Conservation (phyloP, 1,140 invertebrate species). For the Helicoverpa zea region DNA sequence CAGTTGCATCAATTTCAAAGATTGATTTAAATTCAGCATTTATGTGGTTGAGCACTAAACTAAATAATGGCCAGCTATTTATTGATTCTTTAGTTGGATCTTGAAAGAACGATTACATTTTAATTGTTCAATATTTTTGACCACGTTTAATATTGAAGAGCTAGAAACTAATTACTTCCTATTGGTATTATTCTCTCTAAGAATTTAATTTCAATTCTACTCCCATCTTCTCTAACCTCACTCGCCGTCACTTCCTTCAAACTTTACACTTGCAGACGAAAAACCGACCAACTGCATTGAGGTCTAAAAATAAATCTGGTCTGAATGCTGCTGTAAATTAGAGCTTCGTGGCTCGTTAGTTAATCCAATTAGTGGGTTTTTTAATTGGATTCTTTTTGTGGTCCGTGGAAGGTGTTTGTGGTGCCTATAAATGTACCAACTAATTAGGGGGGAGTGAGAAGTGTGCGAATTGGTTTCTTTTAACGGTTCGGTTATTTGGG, state of each 20-base stretch:
- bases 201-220: no score
- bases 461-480: conserved; percentile 6
- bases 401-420: conserved; percentile 25
- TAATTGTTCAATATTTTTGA: no score
- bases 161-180: no score
- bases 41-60: no score
- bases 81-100: no score
- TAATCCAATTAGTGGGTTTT: conserved; percentile 48
- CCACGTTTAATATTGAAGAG: no score
- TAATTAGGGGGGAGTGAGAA: conserved; percentile 27
- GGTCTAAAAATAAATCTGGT: conserved; percentile 40
- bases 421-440: background rate
- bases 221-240: background rate
- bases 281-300: background rate
- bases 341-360: conserved; percentile 45
- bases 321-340: conserved; percentile 42
- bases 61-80: no score
- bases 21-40: no score
- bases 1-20: no score
- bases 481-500: background rate
- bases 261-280: conserved; percentile 1
- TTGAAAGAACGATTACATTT: no score
- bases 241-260: background rate
- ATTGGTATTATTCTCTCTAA: no score
- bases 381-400: conserved; percentile 46